Evolutionary conservation across 2,888 invertebrate species (phyloP).

Genomic region (Trachelus troglodyta): DNA sequence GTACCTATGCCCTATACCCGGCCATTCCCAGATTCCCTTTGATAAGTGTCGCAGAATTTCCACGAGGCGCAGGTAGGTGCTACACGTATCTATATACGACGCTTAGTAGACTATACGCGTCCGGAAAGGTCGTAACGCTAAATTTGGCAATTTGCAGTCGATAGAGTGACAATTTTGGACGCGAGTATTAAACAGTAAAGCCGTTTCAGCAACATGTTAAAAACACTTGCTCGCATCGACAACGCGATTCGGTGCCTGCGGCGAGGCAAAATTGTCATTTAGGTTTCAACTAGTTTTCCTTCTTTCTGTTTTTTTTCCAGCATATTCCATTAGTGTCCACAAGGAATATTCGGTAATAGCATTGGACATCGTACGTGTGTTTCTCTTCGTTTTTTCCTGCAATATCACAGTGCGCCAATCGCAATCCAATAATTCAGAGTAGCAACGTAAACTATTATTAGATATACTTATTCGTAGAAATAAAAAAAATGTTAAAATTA

Average conservation of each 20-base stretch:
- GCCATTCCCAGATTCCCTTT: background rate
- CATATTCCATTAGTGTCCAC: background rate
- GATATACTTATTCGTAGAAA: too few relatives aligned
- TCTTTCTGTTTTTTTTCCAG: background rate
- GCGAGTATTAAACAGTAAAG: background rate
- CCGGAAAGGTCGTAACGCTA: background rate
- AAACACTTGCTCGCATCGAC: background rate
- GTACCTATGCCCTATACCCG: constrained; percentile 8
- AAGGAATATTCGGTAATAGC: background rate
- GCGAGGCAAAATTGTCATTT: background rate
- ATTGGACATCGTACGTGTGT: background rate
- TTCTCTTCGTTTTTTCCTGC: too few relatives aligned
- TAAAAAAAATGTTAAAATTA: too few relatives aligned
- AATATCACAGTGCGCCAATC: too few relatives aligned
- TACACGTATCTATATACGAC: background rate
- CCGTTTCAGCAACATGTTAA: background rate
- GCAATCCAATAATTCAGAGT: too few relatives aligned
- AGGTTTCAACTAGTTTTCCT: background rate
- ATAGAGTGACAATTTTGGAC: background rate
- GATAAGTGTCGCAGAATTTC: background rate
- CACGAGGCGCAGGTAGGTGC: background rate
- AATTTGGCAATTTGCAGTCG: background rate
- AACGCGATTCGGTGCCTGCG: background rate
- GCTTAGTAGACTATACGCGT: background rate
- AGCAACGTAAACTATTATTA: too few relatives aligned